Evolutionary conservation across 2,113 vertebrate species (phyloP).

Genomic region (Cynocephalus volans): DNA sequence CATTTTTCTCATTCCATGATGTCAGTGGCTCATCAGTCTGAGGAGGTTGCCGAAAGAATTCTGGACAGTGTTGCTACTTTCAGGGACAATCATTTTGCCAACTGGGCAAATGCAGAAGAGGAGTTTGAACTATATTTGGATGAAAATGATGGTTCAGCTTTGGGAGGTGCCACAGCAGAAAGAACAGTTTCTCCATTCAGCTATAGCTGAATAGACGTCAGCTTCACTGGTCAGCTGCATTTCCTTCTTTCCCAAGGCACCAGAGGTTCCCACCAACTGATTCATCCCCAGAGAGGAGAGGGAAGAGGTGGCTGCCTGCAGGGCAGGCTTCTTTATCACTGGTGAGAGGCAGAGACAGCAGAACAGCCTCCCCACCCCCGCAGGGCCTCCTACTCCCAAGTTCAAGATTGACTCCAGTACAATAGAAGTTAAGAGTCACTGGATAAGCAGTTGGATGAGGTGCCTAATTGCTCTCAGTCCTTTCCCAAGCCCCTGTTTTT

Average conservation of each 20-base stretch:
- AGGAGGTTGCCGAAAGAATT: neutral
- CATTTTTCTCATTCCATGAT: fast-evolving
- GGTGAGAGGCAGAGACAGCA: neutral
- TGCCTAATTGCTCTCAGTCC: neutral
- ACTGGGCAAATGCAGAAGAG: neutral
- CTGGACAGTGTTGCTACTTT: neutral
- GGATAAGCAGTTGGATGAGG: neutral
- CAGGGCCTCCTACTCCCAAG: slow-evolving; percentile 34
- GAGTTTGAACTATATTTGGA: neutral
- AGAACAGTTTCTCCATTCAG: slow-evolving; percentile 64
- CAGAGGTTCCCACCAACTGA: slow-evolving; percentile 67
- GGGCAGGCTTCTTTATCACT: neutral
- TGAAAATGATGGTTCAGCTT: neutral
- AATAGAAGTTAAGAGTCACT: neutral
- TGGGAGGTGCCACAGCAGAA: neutral
- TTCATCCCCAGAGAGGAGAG: slow-evolving; percentile 59
- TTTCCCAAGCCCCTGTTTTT: neutral
- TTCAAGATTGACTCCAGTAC: neutral
- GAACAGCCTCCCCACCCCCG: neutral
- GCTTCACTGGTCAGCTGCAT: neutral
- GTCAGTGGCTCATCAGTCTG: neutral
- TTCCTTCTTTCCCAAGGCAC: slow-evolving; percentile 59
- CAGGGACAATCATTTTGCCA: neutral
- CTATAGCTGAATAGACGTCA: neutral
- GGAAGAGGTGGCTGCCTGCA: slow-evolving; percentile 50